Evolutionary conservation across 1,140 invertebrate genomes (phyloP), one percentile per base, ranked within the genome.

Genomic region (Anoplophora glabripennis): DNA sequence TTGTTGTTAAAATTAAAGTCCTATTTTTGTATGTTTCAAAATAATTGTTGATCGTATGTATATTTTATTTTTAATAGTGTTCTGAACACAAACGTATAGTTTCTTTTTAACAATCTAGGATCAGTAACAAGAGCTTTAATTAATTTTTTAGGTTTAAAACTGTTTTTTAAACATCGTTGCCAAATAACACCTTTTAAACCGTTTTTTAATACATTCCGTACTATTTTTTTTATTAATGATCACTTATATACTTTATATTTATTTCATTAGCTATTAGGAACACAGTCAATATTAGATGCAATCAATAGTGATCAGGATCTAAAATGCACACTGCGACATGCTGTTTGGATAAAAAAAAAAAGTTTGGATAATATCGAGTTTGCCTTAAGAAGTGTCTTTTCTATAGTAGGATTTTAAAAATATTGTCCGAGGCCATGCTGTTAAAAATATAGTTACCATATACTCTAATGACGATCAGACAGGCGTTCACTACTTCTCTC

Each of bases 111-210:
- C 63, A 63, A 56, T 64, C 53, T 63, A 63, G 54, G 66, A 59
- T 70, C 62, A 70, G 65, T 65, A 71, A 68, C 65, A 62, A 70
- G 64, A 71, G 73, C 73, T 75, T 75, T 75, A 75, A 75, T 73
- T 70, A 73, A 70, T 73, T 69, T 65, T 67, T 58, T 67, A 67
- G 63, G 63, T 54, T 72, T 69, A 68, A 67, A 60, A 57, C 60
- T 62, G 45, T 59, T 52, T 60, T 67, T 64, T 66, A 63, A 62
- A 70, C 66, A 58, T 61, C 69, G 67, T 72, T 61, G 74, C 74
- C 74, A 75, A 75, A 75, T 75, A 75, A 75, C 72, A 73, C 65
- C 52, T 5, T 28, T 28, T 28, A 28, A 58, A 56, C 12, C 46
- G 37, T 42, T 56, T 67, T 69, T 69, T 65, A 72, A 71, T 68